Evolutionary conservation across 2,797 vertebrate genomes (phyloP).

Genomic region (Anguilla anguilla): DNA sequence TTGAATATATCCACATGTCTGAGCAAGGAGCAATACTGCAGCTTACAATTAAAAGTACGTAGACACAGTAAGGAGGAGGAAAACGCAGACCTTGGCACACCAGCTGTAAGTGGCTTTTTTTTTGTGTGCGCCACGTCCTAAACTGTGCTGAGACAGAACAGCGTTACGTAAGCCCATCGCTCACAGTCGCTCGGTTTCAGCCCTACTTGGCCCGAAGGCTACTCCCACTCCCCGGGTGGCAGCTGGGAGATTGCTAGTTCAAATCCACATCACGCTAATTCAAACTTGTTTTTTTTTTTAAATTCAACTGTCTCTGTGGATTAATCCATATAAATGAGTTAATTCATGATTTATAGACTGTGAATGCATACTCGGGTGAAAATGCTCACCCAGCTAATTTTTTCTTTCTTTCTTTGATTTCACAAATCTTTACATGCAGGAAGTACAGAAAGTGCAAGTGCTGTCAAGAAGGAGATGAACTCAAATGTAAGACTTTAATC

Average conservation of each 20-base stretch:
- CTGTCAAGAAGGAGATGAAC: not conserved
- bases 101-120: not conserved
- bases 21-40: not conserved
- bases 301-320: not conserved
- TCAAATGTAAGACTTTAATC: not conserved
- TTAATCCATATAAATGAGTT: not conserved
- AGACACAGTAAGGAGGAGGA: not conserved
- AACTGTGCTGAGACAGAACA: not conserved
- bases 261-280: not conserved
- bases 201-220: conserved; percentile 23
- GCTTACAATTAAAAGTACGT: not conserved
- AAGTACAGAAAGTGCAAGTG: not conserved
- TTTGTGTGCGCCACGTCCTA: not conserved
- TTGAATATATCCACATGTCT: not conserved
- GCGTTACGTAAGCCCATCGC: conserved; percentile 35
- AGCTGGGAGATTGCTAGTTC: conserved; percentile 6
- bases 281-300: not conserved
- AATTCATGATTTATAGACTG: not conserved
- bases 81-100: not conserved
- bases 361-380: not conserved
- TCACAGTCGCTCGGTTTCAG: conserved; percentile 15
- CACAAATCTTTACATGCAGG: not conserved
- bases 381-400: not conserved
- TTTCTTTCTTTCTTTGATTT: not conserved
- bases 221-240: not conserved